Evolutionary conservation across 2,888 invertebrate genomes (phyloP).

Genomic region (Mactromeris polynyma): DNA sequence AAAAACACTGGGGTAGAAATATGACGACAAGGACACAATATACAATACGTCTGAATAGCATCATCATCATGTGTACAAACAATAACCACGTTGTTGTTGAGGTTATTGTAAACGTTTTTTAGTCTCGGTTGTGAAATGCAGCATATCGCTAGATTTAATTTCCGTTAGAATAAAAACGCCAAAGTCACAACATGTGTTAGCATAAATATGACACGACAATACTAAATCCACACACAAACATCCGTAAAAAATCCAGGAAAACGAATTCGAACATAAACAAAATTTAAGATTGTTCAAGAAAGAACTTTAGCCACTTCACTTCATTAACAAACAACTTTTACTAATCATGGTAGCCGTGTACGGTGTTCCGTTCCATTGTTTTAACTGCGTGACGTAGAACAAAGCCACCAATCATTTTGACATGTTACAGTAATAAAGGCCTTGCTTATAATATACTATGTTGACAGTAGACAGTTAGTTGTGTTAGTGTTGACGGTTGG

Average conservation of each 20-base stretch:
- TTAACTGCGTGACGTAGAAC: conserved; percentile 49
- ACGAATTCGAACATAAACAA: neutral
- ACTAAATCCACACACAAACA: neutral
- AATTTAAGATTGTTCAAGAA: neutral
- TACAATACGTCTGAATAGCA: neutral
- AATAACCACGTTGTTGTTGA: neutral
- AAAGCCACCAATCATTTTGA: conserved; percentile 55
- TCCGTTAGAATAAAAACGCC: neutral
- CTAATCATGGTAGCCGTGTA: neutral
- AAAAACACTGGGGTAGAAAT: neutral
- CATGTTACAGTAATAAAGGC: conserved; percentile 21
- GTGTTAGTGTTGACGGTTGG: neutral
- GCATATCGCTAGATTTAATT: neutral
- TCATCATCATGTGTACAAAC: neutral
- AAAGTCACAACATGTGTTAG: neutral
- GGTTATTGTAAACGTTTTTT: neutral
- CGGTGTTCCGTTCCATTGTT: conserved; percentile 44
- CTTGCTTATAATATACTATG: neutral
- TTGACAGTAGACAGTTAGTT: conserved; percentile 3
- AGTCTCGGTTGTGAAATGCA: neutral
- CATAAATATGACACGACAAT: neutral
- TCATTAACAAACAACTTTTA: neutral
- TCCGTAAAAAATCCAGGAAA: neutral
- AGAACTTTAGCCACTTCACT: neutral
- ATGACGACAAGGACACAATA: neutral